Conservation (phyloP, 2,888 invertebrate species). For the Cyaniris semiargus region DNA sequence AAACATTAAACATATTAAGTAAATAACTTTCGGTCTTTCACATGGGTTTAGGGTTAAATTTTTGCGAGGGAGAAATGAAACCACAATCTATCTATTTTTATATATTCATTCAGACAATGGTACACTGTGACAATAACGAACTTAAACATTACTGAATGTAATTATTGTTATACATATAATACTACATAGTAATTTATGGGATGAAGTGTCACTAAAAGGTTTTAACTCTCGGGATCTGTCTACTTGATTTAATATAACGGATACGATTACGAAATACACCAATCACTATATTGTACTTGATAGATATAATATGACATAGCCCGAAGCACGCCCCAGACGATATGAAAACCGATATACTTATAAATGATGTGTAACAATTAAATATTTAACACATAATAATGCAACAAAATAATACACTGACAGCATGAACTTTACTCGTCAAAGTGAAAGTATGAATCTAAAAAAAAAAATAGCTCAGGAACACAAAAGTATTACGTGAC, state of each 20-base stretch:
- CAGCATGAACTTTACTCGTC: neutral
- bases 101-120: constrained; percentile 81
- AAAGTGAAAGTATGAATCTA: constrained; percentile 25
- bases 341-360: constrained; percentile 5
- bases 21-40: too few relatives aligned
- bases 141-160: constrained; percentile 70
- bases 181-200: constrained; percentile 60
- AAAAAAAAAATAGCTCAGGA: constrained; percentile 41
- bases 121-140: constrained; percentile 81
- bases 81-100: constrained; percentile 72
- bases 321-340: constrained; percentile 13
- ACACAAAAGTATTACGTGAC: constrained; percentile 47
- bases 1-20: too few relatives aligned
- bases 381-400: constrained; percentile 21
- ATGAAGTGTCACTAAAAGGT: constrained; percentile 58
- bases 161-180: constrained; percentile 70
- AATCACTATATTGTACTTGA: constrained; percentile 55
- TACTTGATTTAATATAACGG: constrained; percentile 52
- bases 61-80: constrained; percentile 57
- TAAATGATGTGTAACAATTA: constrained; percentile 35
- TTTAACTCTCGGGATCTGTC: constrained; percentile 52
- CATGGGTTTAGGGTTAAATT: neutral
- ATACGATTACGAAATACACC: constrained; percentile 50
- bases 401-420: constrained; percentile 23
- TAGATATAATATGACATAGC: constrained; percentile 43